Evolutionary conservation across 2,797 vertebrate genomes (phyloP), one percentile per base, ranked within the genome.

Genomic region (Borostomias antarcticus): DNA sequence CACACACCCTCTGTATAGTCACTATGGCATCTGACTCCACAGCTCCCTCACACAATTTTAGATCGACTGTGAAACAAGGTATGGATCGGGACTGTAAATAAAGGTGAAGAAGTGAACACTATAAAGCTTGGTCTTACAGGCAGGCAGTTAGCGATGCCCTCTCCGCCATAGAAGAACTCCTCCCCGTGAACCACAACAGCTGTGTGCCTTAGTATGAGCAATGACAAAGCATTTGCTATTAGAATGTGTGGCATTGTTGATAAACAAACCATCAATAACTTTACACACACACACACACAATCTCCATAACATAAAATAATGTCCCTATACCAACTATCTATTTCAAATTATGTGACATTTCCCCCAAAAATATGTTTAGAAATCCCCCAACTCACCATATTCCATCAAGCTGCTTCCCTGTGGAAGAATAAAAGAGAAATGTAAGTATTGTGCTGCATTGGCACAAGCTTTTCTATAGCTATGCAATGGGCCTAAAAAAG

Each of bases 321-420:
- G 17, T 50, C 8, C 4, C 9, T 5, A 3, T 45, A n/a, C 10
- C 4, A n/a, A 7, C 11, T 35, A 6, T 35, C 3, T 1, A 35
- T 45, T 13, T 45, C 40, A 45, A 19, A 3, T 13, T 60, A 10
- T 1, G 23, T 32, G 4, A 43, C 11, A 53, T 26, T 17, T 26
- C 23, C 40, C 35, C 28, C 2, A 59, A 59, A 19, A 19, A 15
- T 32, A 21, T 30, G 7, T 48, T 53, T 29, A 5, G 33, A 3
- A 52, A 29, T 60, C 13, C 1, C 50, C 40, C 17, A 1, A 92
- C 96, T 95, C 86, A 99, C 97, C 97, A 99, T 85, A 99, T 95
- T 66, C 96, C 96, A 85, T 99, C 96, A 68, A 98, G 92, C 75
- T 97, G 95, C 85, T 94, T 98, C 65, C 97, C 96, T 99, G 90